phyloP scores from a whole-genome alignment of 2,797 vertebrate species.

The Mormyrus hasselquistii region DNA sequence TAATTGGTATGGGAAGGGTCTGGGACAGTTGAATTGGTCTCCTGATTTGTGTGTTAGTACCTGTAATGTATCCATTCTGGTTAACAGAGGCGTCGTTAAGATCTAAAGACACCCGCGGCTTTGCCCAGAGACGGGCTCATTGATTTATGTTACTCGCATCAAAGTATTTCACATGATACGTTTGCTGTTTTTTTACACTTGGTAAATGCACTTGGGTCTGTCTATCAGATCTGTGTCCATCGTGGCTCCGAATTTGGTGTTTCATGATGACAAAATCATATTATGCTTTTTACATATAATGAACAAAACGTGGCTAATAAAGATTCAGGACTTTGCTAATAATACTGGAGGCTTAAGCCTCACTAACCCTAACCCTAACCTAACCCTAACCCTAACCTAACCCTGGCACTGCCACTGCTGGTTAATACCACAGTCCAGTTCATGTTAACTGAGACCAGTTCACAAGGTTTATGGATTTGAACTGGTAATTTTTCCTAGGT shows the following conservation, averaged over 20 bases:
- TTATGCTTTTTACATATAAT: not conserved
- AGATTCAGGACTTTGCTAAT: not conserved
- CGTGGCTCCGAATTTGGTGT: not conserved
- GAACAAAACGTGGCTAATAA: not conserved
- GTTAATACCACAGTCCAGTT: not conserved
- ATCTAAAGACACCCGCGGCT: not conserved
- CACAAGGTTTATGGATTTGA: not conserved
- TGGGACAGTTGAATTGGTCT: not conserved
- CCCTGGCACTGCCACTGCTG: not conserved
- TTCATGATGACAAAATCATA: not conserved
- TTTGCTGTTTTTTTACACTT: not conserved
- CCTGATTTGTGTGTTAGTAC: not conserved
- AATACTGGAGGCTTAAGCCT: not conserved
- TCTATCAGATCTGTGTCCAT: not conserved
- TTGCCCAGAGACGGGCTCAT: not conserved
- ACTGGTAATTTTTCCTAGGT: not conserved
- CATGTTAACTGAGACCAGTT: slow-evolving; percentile 1
- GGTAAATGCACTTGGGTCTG: not conserved
- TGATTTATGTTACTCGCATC: not conserved
- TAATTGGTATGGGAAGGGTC: not conserved
- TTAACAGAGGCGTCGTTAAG: not conserved
- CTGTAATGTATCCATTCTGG: not conserved
- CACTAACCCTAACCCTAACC: not conserved
- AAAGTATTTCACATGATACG: not conserved
- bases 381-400: not conserved